Evolutionary conservation across 2,113 vertebrate species (phyloP), one percentile per base, ranked within the genome.

Genomic region (Camelus dromedarius): DNA sequence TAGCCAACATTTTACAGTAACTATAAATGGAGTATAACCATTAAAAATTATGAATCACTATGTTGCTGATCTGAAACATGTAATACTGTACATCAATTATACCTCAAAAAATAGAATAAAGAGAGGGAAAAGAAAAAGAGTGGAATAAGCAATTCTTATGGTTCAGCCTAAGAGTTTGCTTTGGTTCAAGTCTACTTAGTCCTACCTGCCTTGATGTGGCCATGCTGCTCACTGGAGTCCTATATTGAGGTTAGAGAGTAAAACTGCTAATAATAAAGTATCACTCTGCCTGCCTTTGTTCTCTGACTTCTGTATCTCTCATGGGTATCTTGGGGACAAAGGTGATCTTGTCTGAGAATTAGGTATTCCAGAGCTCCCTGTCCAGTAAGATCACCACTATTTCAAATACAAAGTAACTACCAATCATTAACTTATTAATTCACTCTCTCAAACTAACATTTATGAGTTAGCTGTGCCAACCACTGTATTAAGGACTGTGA

Each of bases 371-470:
- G 26, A 20, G n/a, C 18, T 86, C 56, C 80, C 4, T 79, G 75
- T 22, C 62, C 73, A 87, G 46, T 58, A 76, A 83, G 19, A 72
- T 75, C 10, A 89, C 19, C 54, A 83, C 42, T 54, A 42, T 73
- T 91, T 95, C 56, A 95, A 96, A 64, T 16, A 72, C 60, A 91
- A 91, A 87, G 46, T 75, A 81, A 84, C 9, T n/a, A 88, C 19
- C 46, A 35, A 42, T 83, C 69, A 22, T 64, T 81, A 66, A 54
- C 69, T n/a, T 72, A 81, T 69, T 72, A 38, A 89, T 67, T 72
- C 54, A 50, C 48, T 83, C 79, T 93, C 79, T 73, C 42, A 62
- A 30, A 56, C 66, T 64, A 60, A 88, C 28, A 67, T 73, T 93
- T 82, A 87, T 86, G 50, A 89, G 30, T 64, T 54, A 79, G 19